Percentiles rank a stretch among this genome's conserved stretches.
These are phyloP conservation scores for Narcine bancroftii DNA, from an alignment of 2,113 vertebrate genomes.

Conservation along the genomic window DNA sequence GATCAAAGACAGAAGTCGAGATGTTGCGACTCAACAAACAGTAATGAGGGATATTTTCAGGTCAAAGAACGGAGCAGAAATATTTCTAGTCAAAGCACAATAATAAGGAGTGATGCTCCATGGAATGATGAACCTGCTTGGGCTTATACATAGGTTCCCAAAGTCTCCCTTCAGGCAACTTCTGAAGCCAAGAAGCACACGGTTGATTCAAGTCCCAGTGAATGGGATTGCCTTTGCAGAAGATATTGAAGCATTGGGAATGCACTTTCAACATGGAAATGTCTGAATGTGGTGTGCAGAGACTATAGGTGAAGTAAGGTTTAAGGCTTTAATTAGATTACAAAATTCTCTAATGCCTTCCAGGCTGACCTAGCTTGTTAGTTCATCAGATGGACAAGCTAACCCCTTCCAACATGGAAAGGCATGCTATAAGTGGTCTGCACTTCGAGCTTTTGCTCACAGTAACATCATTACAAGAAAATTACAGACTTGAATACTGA, in stretches of 20 bases:
- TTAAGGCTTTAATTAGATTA: background rate
- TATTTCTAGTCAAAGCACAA: background rate
- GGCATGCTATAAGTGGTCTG: background rate
- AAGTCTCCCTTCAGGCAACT: background rate
- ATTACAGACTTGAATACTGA: background rate
- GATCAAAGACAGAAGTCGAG: background rate
- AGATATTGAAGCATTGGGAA: background rate
- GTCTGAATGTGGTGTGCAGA: background rate
- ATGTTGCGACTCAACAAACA: background rate
- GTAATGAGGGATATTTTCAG: background rate
- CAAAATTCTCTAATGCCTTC: background rate
- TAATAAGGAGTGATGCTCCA: background rate
- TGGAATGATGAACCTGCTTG: background rate
- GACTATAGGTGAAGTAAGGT: background rate
- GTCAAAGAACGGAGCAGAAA: too few species aligned
- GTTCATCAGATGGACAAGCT: background rate
- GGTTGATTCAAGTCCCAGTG: background rate
- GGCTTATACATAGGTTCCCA: background rate
- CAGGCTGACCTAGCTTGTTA: background rate
- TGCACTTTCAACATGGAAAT: background rate
- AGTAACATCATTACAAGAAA: background rate
- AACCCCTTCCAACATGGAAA: background rate
- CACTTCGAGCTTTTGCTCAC: background rate
- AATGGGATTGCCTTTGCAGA: background rate
- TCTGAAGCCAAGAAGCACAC: too few species aligned